phyloP scores from a whole-genome alignment of 2,888 invertebrate genomes.

The Drosophila eohydei region DNA sequence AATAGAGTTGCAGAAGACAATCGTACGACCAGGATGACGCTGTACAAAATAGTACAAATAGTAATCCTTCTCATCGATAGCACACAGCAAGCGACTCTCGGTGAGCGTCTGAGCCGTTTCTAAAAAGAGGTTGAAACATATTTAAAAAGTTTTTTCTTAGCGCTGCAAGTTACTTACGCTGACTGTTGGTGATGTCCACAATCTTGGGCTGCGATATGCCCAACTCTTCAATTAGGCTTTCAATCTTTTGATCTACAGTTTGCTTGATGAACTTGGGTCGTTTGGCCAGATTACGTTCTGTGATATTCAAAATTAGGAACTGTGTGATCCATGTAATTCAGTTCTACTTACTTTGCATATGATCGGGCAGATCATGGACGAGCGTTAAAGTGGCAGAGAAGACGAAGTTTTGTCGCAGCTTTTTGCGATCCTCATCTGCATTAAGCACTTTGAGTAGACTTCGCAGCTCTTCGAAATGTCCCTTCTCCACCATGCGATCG shows the following conservation, averaged over 20 bases:
- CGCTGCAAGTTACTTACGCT: slow-evolving; percentile 85
- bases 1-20: slow-evolving; percentile 97
- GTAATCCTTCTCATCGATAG: slow-evolving; percentile 93
- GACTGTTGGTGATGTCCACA: slow-evolving; percentile 94
- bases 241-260: slow-evolving; percentile 91
- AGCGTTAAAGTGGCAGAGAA: slow-evolving; percentile 98
- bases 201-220: slow-evolving; percentile 96
- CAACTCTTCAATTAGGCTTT: slow-evolving; percentile 91
- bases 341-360: slow-evolving; percentile 87
- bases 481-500: slow-evolving; percentile 98
- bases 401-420: slow-evolving; percentile 94
- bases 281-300: slow-evolving; percentile 81
- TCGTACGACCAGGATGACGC: slow-evolving; percentile 94
- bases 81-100: slow-evolving; percentile 93
- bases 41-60: slow-evolving; percentile 96
- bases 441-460: slow-evolving; percentile 93
- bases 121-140: slow-evolving; percentile 63
- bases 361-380: slow-evolving; percentile 93
- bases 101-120: slow-evolving; percentile 93
- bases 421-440: slow-evolving; percentile 87
- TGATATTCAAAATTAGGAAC: background rate
- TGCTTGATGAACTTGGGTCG: slow-evolving; percentile 87
- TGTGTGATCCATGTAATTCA: background rate
- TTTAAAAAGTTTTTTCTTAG: fast-evolving
- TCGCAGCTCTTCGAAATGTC: slow-evolving; percentile 97